These are phyloP conservation scores for Probosciger aterrimus DNA, from an alignment of 2,113 vertebrate species.

Conservation along the genomic window DNA sequence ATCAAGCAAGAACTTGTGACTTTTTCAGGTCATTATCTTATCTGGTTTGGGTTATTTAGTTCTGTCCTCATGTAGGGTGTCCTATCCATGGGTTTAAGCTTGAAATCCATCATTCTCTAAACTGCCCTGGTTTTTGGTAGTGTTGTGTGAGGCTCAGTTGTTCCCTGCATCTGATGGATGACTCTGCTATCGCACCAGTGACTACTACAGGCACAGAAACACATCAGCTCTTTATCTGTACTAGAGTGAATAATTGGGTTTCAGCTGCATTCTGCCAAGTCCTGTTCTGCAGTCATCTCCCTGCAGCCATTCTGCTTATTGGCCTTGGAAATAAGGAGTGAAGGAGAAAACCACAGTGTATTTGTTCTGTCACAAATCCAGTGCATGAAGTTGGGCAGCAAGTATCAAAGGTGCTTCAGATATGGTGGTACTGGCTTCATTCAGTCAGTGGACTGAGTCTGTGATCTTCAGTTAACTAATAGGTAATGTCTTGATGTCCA, in stretches of 20 bases:
- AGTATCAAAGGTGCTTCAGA: background rate
- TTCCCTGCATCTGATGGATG: background rate
- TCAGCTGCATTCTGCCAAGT: background rate
- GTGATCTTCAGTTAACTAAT: background rate
- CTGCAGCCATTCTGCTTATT: background rate
- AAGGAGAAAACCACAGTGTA: background rate
- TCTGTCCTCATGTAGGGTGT: accelerated
- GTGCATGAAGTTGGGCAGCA: background rate
- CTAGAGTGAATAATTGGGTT: background rate
- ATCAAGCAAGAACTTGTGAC: background rate
- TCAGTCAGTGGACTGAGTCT: background rate
- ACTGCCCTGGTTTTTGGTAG: background rate
- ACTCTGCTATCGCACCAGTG: background rate
- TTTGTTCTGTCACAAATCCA: background rate
- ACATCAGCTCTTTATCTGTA: background rate
- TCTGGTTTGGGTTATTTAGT: background rate
- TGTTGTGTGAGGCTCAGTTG: background rate
- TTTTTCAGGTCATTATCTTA: background rate
- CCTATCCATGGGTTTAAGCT: background rate
- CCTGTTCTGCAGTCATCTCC: background rate
- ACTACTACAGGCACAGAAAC: background rate
- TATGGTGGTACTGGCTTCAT: accelerated
- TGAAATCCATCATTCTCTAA: background rate
- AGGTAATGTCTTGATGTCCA: background rate
- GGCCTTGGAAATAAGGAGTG: background rate